Evolutionary conservation across 1,140 invertebrate species (phyloP).

Genomic region (Panonychus citri): DNA sequence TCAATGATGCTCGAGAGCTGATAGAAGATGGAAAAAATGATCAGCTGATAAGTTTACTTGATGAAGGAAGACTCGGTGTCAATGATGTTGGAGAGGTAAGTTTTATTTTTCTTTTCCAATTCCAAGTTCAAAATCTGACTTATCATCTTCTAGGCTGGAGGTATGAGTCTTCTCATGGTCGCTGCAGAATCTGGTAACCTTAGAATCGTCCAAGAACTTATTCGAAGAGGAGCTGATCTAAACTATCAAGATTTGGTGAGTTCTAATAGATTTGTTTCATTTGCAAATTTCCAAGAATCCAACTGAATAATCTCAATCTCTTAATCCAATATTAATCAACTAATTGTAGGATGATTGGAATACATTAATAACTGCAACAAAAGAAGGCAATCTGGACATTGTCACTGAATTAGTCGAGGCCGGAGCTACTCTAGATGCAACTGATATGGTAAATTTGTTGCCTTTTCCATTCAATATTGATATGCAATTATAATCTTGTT

Average conservation of each 20-base stretch:
- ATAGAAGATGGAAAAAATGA: not conserved
- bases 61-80: not conserved
- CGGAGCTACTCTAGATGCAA: slow-evolving; percentile 69
- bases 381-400: slow-evolving; percentile 70
- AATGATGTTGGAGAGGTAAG: not conserved
- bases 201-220: not conserved
- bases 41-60: not conserved
- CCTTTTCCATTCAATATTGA: not conserved
- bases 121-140: no score
- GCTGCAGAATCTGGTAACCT: not conserved
- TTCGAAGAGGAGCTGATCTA: not conserved
- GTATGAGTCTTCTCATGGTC: not conserved
- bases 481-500: not conserved
- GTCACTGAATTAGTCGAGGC: slow-evolving; percentile 82
- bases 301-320: no score
- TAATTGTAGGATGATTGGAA: slow-evolving; percentile 25
- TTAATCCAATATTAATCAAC: no score
- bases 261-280: not conserved
- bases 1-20: not conserved
- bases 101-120: not conserved
- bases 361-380: slow-evolving; percentile 83
- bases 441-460: not conserved
- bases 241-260: not conserved
- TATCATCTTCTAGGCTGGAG: not conserved
- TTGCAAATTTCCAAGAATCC: no score